Evolutionary conservation across 2,113 vertebrate genomes (phyloP).

Genomic region (Aleadryas rufinucha): DNA sequence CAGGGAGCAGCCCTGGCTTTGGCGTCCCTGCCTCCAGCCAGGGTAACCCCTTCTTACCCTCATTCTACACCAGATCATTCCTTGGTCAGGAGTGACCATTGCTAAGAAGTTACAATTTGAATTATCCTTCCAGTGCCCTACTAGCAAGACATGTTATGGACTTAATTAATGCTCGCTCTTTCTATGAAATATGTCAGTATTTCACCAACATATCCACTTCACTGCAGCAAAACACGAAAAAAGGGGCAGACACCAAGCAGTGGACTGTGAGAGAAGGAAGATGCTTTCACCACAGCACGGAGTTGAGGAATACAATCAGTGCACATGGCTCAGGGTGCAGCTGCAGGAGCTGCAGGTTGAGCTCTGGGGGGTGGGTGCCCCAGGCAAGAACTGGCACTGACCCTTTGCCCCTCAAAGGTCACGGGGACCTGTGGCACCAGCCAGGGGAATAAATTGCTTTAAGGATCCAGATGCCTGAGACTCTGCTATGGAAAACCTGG

Average conservation of each 20-base stretch:
- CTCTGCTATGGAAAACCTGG: not conserved
- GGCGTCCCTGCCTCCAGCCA: not conserved
- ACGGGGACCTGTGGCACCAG: not conserved
- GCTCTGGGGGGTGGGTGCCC: not conserved
- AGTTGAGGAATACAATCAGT: not conserved
- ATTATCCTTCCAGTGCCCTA: not conserved
- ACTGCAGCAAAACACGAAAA: not conserved
- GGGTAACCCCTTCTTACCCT: not conserved
- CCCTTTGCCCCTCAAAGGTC: not conserved
- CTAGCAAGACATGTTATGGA: not conserved
- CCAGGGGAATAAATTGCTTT: not conserved
- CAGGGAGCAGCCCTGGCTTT: not conserved
- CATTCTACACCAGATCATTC: not conserved
- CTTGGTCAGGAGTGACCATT: not conserved
- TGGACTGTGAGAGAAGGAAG: not conserved
- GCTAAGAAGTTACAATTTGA: not conserved
- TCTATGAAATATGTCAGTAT: not conserved
- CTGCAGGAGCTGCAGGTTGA: not conserved
- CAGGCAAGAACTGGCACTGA: not conserved
- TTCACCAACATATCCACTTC: not conserved
- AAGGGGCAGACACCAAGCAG: not conserved
- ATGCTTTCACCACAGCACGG: accelerated
- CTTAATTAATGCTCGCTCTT: not conserved
- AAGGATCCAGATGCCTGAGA: not conserved
- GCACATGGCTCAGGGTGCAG: not conserved